Evolutionary conservation across 2,797 vertebrate species (phyloP).

Genomic region (Geotrypetes seraphini): DNA sequence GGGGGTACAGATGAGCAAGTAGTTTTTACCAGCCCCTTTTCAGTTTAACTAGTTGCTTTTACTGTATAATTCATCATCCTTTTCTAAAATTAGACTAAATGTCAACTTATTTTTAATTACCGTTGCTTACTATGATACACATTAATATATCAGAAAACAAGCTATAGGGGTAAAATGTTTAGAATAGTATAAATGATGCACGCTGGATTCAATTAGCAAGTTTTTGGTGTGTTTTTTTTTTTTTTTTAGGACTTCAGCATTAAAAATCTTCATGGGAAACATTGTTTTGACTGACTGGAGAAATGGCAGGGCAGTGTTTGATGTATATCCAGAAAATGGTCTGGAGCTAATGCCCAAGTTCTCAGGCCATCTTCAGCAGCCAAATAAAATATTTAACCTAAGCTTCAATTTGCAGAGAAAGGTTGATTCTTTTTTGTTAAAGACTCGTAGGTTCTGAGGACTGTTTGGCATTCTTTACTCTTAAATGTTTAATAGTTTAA

Average conservation of each 20-base stretch:
- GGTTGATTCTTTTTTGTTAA: conserved; percentile 57
- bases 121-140: too few species aligned
- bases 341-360: conserved; percentile 53
- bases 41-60: conserved; percentile 16
- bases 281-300: conserved; percentile 65
- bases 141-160: too few species aligned
- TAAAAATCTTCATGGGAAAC: conserved; percentile 59
- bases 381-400: conserved; percentile 70
- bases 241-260: conserved; percentile 60
- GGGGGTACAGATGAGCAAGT: too few species aligned
- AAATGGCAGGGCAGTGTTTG: conserved; percentile 61
- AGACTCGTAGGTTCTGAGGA: conserved; percentile 52
- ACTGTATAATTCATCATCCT: conserved; percentile 26
- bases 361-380: conserved; percentile 51
- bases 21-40: too few species aligned
- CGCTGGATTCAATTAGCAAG: conserved; percentile 61
- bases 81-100: too few species aligned
- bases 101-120: too few species aligned
- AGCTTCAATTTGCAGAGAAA: conserved; percentile 48
- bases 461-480: conserved; percentile 61
- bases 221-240: too few species aligned
- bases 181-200: conserved; percentile 48
- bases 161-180: too few species aligned
- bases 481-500: conserved; percentile 58
- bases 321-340: conserved; percentile 58